A percentile compares a stretch with the other conserved stretches of the same genome.
phyloP scores from a whole-genome alignment of 2,113 vertebrate genomes.

The Hemibagrus wyckioides region DNA sequence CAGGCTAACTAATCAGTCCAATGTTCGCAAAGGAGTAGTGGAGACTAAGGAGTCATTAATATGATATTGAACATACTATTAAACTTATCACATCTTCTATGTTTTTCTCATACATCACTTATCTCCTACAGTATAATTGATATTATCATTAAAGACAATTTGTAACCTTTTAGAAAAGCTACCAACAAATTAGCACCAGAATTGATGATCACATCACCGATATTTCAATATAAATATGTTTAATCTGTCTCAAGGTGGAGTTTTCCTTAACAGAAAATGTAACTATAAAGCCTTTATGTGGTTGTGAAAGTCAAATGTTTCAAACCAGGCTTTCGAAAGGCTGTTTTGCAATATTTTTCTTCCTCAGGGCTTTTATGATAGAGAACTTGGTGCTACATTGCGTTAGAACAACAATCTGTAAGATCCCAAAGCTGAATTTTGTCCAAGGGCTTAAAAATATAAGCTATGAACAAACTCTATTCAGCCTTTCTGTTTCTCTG shows the following conservation, averaged over 20 bases:
- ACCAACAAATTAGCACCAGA: not conserved
- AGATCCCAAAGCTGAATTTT: not conserved
- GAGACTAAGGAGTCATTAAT: no score
- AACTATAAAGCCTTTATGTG: conserved; percentile 3
- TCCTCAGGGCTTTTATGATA: not conserved
- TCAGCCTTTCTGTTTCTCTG: not conserved
- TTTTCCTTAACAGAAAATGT: not conserved
- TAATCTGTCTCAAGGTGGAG: not conserved
- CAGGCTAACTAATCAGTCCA: not conserved
- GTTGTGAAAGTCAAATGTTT: not conserved
- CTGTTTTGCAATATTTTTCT: not conserved
- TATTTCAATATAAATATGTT: not conserved
- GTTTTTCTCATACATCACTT: not conserved
- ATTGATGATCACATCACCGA: not conserved
- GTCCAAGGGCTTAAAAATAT: conserved; percentile 1
- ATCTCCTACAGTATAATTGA: not conserved
- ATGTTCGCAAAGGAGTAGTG: no score
- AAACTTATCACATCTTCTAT: no score
- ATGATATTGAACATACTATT: not conserved
- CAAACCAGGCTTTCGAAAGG: not conserved
- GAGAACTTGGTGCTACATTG: not conserved
- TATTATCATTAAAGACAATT: not conserved
- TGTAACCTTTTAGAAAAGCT: not conserved
- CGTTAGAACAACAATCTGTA: conserved; percentile 29
- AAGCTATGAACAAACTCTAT: not conserved